Percentiles rank a stretch among this genome's conserved stretches.
Conservation (phyloP, 2,888 invertebrate species). For the Nezara viridula region DNA sequence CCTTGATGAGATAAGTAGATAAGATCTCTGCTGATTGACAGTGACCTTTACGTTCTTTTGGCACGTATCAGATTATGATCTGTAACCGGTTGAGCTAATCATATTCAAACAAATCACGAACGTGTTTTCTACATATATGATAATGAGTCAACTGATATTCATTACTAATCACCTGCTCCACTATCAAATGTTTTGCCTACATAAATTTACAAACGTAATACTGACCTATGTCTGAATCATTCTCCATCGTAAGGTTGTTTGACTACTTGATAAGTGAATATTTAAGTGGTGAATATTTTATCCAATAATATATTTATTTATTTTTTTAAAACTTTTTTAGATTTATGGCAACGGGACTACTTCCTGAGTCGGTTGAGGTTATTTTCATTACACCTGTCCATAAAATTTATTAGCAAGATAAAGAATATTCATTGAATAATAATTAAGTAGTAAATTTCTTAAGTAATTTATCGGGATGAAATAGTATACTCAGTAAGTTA, state of each 20-base stretch:
- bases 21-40: conserved; percentile 5
- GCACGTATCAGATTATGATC: conserved; percentile 9
- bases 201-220: conserved; percentile 16
- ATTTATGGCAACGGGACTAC: not conserved
- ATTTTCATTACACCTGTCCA: not conserved
- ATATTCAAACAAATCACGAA: conserved; percentile 25
- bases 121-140: conserved; percentile 19
- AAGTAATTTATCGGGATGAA: too few relatives aligned
- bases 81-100: conserved; percentile 27
- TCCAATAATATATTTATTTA: not conserved
- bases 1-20: not conserved
- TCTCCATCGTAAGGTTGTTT: not conserved
- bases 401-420: not conserved
- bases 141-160: conserved; percentile 25
- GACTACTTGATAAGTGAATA: not conserved
- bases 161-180: conserved; percentile 24
- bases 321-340: not conserved
- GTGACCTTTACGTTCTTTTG: conserved; percentile 12
- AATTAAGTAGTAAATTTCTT: too few relatives aligned
- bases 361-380: not conserved
- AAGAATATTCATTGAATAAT: too few relatives aligned
- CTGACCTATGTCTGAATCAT: not conserved
- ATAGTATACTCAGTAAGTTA: too few relatives aligned
- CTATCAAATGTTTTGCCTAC: not conserved
- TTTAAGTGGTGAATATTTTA: not conserved